phyloP scores from a whole-genome alignment of 2,888 invertebrate species.

The Eilema depressum region DNA sequence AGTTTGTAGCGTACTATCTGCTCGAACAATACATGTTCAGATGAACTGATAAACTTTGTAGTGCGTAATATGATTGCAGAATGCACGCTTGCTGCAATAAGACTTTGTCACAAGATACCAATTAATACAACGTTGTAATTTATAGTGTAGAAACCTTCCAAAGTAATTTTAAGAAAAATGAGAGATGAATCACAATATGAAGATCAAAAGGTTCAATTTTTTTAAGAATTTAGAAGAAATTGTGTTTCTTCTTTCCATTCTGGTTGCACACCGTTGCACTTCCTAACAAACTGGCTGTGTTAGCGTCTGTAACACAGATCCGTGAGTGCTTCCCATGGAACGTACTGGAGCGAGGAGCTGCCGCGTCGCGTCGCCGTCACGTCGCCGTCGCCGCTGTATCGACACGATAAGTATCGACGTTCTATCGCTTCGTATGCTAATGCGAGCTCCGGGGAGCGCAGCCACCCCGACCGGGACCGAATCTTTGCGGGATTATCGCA shows the following conservation, averaged over 20 bases:
- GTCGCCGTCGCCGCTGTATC: conserved; percentile 10
- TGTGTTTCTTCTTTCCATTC: background rate
- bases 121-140: background rate
- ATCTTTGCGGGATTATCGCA: conserved; percentile 4
- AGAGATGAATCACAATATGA: background rate
- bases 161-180: background rate
- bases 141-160: background rate
- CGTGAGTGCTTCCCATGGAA: background rate
- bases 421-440: conserved; percentile 44
- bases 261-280: background rate
- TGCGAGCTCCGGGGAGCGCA: conserved; percentile 16
- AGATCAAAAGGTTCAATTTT: background rate
- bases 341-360: background rate
- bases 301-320: too few relatives aligned
- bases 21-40: too few relatives aligned
- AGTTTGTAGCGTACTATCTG: background rate
- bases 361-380: background rate
- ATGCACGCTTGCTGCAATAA: background rate
- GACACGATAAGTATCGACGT: conserved; percentile 22
- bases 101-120: background rate
- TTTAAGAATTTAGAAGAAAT: background rate
- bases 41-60: too few relatives aligned
- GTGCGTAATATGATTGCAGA: background rate
- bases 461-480: background rate
- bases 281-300: background rate